Evolutionary conservation across 2,888 invertebrate genomes (phyloP), one percentile per base, ranked within the genome.

Genomic region (Thysanoteuthis rhombus): DNA sequence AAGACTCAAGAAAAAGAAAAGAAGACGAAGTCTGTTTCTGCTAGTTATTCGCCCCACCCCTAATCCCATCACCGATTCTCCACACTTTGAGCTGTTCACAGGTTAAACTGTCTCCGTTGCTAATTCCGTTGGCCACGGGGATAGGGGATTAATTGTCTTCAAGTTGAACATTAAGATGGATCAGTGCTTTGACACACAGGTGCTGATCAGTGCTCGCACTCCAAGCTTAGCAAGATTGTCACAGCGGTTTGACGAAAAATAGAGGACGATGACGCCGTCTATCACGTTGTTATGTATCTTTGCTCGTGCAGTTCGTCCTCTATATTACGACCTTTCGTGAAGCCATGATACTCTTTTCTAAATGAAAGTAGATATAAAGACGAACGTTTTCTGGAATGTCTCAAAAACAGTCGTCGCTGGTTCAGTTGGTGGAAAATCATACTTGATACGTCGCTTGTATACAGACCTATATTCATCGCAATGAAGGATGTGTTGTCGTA

Each of bases 131-230:
- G n/a, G n/a, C 12, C 75, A n/a, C 22, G 10, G 12, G n/a, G n/a
- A 75, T n/a, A 75, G 75, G n/a, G 75, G 75, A 75, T 75, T 75
- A 75, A 75, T 75, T 75, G 75, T 75, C 75, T 75, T n/a, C 75
- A n/a, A 75, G n/a, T 16, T 10, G n/a, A 75, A 75, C n/a, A 75
- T 75, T n/a, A 75, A 75, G n/a, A n/a, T 10, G 75, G n/a, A n/a
- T n/a, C 75, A n/a, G n/a, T 75, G 75, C 10, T 75, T n/a, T 75
- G n/a, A n/a, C 12, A 19, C 16, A n/a, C 75, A n/a, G n/a, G 75
- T 75, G 75, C 1, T 75, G 75, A 8, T n/a, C 75, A 75, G n/a
- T n/a, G 10, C 47, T 52, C 47, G 25, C 75, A 10, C 4, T 75
- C 1, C 12, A 75, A 75, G 5, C n/a, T n/a, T 75, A 75, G 47